Evolutionary conservation across 2,113 vertebrate genomes (phyloP).

Genomic region (Zosterops hypoxanthus): DNA sequence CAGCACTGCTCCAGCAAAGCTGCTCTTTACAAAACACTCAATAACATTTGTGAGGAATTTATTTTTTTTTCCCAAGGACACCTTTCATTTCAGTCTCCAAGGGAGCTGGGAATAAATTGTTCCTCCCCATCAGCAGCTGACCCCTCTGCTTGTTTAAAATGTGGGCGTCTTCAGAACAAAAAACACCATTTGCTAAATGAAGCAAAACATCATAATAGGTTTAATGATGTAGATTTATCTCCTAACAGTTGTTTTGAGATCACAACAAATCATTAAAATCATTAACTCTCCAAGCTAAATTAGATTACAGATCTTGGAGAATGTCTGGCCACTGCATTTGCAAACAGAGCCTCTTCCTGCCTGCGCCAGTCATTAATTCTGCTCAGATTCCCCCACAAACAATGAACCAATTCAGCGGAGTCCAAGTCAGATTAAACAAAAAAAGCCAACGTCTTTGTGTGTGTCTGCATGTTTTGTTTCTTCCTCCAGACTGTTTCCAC

Average conservation of each 20-base stretch:
- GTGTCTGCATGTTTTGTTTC: neutral
- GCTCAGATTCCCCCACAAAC: slow-evolving; percentile 51
- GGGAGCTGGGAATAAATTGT: slow-evolving; percentile 45
- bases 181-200: slow-evolving; percentile 77
- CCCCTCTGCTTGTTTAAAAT: slow-evolving; percentile 69
- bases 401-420: slow-evolving; percentile 35
- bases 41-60: neutral
- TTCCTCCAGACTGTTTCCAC: neutral
- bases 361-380: slow-evolving; percentile 21
- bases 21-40: neutral
- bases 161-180: slow-evolving; percentile 66
- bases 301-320: slow-evolving; percentile 71
- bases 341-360: slow-evolving; percentile 34
- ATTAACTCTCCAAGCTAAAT: slow-evolving; percentile 77
- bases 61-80: slow-evolving; percentile 52
- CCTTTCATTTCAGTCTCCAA: slow-evolving; percentile 49
- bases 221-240: slow-evolving; percentile 81
- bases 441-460: slow-evolving; percentile 5
- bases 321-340: slow-evolving; percentile 54
- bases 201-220: slow-evolving; percentile 76
- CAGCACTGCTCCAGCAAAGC: neutral
- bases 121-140: slow-evolving; percentile 31
- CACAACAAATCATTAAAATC: slow-evolving; percentile 83
- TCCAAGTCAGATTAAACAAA: slow-evolving; percentile 58
- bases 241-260: slow-evolving; percentile 81